Percentiles rank a stretch among this genome's conserved stretches.
phyloP scores from a whole-genome alignment of 2,888 invertebrate species.

The Liodrosophila aerea region DNA sequence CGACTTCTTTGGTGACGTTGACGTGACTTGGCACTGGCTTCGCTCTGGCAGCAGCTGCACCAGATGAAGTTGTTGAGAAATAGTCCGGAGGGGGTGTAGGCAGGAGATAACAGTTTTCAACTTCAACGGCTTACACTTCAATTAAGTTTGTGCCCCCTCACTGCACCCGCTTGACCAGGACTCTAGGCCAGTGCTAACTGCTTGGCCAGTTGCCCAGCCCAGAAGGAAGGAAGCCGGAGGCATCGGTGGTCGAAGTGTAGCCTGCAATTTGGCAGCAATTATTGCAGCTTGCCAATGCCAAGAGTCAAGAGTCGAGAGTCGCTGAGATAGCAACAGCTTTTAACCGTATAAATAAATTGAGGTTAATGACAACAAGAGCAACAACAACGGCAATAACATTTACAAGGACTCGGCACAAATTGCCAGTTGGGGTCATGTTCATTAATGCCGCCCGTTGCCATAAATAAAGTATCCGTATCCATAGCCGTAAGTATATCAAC shows the following conservation, averaged over 20 bases:
- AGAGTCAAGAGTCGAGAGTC: slow-evolving; percentile 48
- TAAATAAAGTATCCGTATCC: slow-evolving; percentile 59
- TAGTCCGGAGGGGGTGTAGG: neutral
- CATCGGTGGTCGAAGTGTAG: too few species aligned
- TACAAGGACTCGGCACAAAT: slow-evolving; percentile 27
- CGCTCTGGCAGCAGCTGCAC: slow-evolving; percentile 12
- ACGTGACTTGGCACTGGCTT: slow-evolving; percentile 59
- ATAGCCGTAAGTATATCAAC: slow-evolving; percentile 33
- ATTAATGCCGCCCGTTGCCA: slow-evolving; percentile 46
- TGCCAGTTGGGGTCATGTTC: slow-evolving; percentile 41
- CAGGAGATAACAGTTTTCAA: slow-evolving; percentile 42
- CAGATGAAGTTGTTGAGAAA: slow-evolving; percentile 7
- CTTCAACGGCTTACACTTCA: slow-evolving; percentile 71
- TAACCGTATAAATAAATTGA: slow-evolving; percentile 51
- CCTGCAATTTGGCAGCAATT: slow-evolving; percentile 75
- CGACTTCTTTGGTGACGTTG: slow-evolving; percentile 32
- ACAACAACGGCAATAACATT: slow-evolving; percentile 8
- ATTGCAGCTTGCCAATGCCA: slow-evolving; percentile 69
- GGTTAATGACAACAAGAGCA: slow-evolving; percentile 57
- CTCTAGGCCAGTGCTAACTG: slow-evolving; percentile 18
- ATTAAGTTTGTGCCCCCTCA: slow-evolving; percentile 52
- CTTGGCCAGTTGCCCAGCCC: slow-evolving; percentile 53
- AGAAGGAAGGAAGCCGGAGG: slow-evolving; percentile 14
- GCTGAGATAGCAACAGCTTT: slow-evolving; percentile 28
- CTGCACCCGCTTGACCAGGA: slow-evolving; percentile 28